Base-by-base conservation (phyloP, 2,113 vertebrate genomes). In the Melanerpes formicivorus region DNA sequence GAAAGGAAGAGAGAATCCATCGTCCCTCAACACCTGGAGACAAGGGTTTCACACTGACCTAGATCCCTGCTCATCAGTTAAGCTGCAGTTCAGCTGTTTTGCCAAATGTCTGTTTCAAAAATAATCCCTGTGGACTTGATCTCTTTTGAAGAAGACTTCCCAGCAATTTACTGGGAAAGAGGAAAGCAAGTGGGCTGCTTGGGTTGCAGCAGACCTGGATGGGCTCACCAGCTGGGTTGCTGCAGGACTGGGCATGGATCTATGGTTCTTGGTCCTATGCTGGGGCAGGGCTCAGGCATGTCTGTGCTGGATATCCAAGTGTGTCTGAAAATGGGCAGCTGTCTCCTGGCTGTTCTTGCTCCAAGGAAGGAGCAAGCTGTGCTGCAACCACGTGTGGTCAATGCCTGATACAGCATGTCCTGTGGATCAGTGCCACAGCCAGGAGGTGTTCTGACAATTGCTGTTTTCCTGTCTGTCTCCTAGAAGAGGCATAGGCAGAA, bases 371-470 rank as follows among this genome's bases (percentile, higher is more conserved):
- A 74, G 65, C n/a, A 34, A 59, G 23, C 34, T 30, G n/a, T 30
- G 56, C 75, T 16, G 6, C 26, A 40, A 73, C 67, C 3, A 0
- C 8, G 13, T 5, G 4, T 55, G 72, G 55, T 62, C 34, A 9
- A 48, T 3, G 5, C 5, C 4, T 2, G 75, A 71, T 34, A 34
- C 52, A 37, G 55, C 8, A 8, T 11, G 69, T 27, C 30, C 73
- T 6, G 14, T 9, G 81, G 3, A 29, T 21, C 40, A n/a, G 56
- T 72, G 59, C 7, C 50, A 1, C 1, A 4, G 80, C 63, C 30
- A 8, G 76, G 72, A 40, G 30, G 10, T 10, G 18, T 34, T 48
- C 29, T 52, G 42, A 52, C 13, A 0, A 0, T 1, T 3, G 3
- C 7, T 22, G 52, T 69, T 65, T 34, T n/a, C 19, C 54, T 19